Conservation (phyloP, 2,113 vertebrate genomes). For the Xiphophorus couchianus region DNA sequence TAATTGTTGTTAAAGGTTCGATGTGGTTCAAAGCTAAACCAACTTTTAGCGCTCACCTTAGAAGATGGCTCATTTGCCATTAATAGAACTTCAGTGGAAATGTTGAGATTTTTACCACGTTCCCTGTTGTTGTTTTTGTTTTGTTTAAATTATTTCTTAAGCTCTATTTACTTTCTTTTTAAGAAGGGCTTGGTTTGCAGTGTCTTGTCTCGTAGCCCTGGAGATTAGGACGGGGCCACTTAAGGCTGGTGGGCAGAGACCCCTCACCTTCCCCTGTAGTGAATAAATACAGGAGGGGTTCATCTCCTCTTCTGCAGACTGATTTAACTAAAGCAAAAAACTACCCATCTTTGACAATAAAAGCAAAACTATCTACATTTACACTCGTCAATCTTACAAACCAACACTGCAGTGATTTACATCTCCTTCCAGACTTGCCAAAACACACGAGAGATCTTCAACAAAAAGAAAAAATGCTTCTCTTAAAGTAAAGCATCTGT, state of each 20-base stretch:
- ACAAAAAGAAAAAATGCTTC: constrained; percentile 34
- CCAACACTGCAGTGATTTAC: constrained; percentile 75
- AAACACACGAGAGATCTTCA: constrained; percentile 64
- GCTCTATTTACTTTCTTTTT: not conserved
- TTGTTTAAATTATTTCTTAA: not conserved
- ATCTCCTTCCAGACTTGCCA: constrained; percentile 81
- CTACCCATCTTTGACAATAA: constrained; percentile 47
- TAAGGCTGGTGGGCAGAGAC: constrained; percentile 78
- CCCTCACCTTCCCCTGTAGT: constrained; percentile 54
- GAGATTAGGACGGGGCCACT: constrained; percentile 65
- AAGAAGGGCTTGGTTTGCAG: constrained; percentile 62
- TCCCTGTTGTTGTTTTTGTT: constrained; percentile 18
- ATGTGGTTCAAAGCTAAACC: not conserved
- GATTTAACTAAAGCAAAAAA: constrained; percentile 59
- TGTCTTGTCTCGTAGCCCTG: constrained; percentile 57
- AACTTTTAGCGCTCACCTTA: constrained; percentile 7
- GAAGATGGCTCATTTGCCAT: constrained; percentile 14
- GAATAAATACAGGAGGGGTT: constrained; percentile 38
- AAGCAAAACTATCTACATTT: constrained; percentile 49
- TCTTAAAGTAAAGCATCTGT: constrained; percentile 37
- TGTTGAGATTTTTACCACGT: constrained; percentile 32
- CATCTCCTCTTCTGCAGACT: constrained; percentile 65
- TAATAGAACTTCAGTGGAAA: constrained; percentile 14
- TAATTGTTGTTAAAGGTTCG: constrained; percentile 20
- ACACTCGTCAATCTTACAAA: constrained; percentile 52